Base-by-base conservation (phyloP, 2,113 vertebrate genomes). In the Columba janthina region DNA sequence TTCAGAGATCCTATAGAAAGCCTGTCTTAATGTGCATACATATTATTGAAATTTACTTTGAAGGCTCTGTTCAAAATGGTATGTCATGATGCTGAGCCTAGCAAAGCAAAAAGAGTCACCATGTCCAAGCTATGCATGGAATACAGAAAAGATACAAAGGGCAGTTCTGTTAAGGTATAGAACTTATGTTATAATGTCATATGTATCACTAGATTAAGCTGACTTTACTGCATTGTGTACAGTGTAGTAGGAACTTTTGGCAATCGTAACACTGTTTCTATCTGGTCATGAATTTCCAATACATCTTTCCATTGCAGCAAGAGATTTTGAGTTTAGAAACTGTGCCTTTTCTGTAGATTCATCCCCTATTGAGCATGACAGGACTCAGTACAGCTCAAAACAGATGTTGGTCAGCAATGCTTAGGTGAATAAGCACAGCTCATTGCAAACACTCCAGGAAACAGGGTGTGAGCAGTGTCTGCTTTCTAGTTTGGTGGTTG, bases 401-500 rank as follows among this genome's bases (percentile, higher is more conserved):
- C 9, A 57, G 19, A 18, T 21, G 3, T 22, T 65, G 46, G n/a
- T 54, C 62, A 93, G 66, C 38, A 89, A 42, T 6, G 11, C 19
- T 56, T 65, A 38, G 29, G 26, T 54, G 18, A 84, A 21, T 56
- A 66, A 65, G 58, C 34, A 61, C 46, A 85, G 40, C 46, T 75
- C 70, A 32, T 12, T 0, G 1, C 73, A 54, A 72, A 56, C 31
- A 18, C 32, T 82, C 29, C 89, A 93, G 80, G 87, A 87, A 84
- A 77, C 10, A 8, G n/a, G 36, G 51, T 56, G 87, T 64, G 65
- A 77, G 48, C 26, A 25, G 53, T 24, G 48, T 14, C 70, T 71
- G 36, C 54, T 79, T 80, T 89, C 89, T 84, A 48, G 72, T 91
- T 92, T 65, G n/a, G 70, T 72, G 29, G 12, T 11, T 85, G 53